Conservation (phyloP, 2,113 vertebrate genomes). For the Tapirus terrestris region DNA sequence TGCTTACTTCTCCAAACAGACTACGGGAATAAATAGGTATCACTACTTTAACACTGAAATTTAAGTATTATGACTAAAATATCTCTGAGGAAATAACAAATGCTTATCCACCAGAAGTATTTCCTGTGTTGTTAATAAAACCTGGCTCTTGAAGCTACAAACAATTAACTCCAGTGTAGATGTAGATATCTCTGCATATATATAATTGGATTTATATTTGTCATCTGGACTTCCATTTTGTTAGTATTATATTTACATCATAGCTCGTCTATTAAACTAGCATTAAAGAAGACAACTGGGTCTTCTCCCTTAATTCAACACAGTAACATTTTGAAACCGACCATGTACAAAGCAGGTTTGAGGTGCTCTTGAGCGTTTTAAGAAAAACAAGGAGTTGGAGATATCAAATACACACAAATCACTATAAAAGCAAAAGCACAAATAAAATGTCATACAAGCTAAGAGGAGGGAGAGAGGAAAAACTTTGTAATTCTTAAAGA, state of each 20-base stretch:
- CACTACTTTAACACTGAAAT: not conserved
- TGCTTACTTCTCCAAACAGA: not conserved
- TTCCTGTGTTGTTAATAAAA: constrained; percentile 16
- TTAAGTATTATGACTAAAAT: constrained; percentile 12
- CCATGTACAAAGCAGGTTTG: not conserved
- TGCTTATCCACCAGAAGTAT: not conserved
- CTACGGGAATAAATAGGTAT: not conserved
- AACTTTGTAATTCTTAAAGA: not conserved
- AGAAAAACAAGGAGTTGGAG: not conserved
- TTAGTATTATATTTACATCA: not conserved
- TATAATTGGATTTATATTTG: not conserved
- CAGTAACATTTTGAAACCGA: not conserved
- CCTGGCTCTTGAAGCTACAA: not conserved
- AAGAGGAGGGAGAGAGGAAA: not conserved
- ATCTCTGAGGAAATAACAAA: constrained; percentile 2
- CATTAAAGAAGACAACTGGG: constrained; percentile 1
- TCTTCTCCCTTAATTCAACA: not conserved
- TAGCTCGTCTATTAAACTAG: not conserved
- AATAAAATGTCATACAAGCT: constrained; percentile 11
- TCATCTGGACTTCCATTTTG: not conserved
- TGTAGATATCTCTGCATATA: not conserved
- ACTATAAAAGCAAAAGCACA: not conserved
- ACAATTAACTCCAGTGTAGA: not conserved
- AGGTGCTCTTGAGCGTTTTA: not conserved
- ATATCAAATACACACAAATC: not conserved